Evolutionary conservation across 2,113 vertebrate genomes (phyloP), one percentile per base, ranked within the genome.

Genomic region (Tachuris rubrigastra): DNA sequence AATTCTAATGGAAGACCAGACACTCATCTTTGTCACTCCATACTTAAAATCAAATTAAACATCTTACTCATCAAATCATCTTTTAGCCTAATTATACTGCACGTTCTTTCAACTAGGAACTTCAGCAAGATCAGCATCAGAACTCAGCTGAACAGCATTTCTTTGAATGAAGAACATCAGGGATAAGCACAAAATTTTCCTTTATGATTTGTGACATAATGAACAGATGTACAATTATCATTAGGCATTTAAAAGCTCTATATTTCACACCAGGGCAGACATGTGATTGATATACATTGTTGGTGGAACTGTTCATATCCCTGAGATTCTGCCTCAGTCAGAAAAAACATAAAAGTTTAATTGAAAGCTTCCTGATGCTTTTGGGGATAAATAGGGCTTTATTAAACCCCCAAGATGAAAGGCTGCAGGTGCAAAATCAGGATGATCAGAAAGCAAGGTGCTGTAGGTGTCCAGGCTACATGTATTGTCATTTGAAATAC

Each of bases 1-100:
- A 73, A 73, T 87, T 94, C 50, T 73, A 66, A 47, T 85, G 63
- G 50, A 62, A 87, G 79, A 76, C 16, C n/a, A 93, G 80, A 79
- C 71, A 53, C 24, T 60, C 10, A 42, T 47, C 42, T 85, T 60
- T 68, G 31, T 73, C n/a, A 55, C 27, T 63, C 78, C 22, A 22
- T 73, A 33, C 58, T 53, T 94, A 39, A 71, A 75, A 87, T 73
- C 53, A 91, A 91, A 73, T 81, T 58, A 69, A 83, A 50, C 0
- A 0, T 66, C 30, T 79, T 82, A 65, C n/a, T 85, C 66, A 75
- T 85, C 79, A 30, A 22, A 79, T 86, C n/a, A 46, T 83, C 55
- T 78, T 91, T 89, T 62, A 58, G 35, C 37, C n/a, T 69, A 76
- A 66, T 58, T 73, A 18, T 39, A 42, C n/a, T 50, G 4, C 55